Evolutionary conservation across 2,888 invertebrate genomes (phyloP).

Genomic region (Thumatha senex): DNA sequence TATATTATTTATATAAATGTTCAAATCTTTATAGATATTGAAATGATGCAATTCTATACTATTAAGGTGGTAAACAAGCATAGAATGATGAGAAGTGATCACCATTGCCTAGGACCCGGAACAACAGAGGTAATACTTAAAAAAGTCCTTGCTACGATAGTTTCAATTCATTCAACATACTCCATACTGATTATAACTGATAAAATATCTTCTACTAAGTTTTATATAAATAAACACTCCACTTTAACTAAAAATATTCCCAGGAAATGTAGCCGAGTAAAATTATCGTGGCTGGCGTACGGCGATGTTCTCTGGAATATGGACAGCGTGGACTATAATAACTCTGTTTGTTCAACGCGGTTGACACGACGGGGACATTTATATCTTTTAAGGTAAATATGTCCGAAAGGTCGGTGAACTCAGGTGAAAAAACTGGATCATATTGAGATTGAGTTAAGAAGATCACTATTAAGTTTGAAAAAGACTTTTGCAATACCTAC

Average conservation of each 20-base stretch:
- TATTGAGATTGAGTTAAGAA: not conserved
- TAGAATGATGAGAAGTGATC: too few species aligned
- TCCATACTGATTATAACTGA: not conserved
- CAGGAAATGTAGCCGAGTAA: constrained; percentile 58
- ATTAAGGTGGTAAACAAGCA: too few species aligned
- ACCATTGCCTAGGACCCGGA: too few species aligned
- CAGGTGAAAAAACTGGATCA: constrained; percentile 34
- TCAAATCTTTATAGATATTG: too few species aligned
- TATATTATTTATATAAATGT: too few species aligned
- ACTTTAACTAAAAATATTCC: constrained; percentile 48
- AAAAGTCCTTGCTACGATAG: not conserved
- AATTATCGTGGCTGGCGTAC: constrained; percentile 51
- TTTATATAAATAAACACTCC: constrained; percentile 11
- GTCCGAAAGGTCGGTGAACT: constrained; percentile 51
- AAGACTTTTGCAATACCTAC: too few species aligned
- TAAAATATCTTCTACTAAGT: constrained; percentile 2
- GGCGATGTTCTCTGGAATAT: constrained; percentile 51
- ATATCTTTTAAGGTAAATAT: constrained; percentile 64
- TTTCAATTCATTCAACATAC: not conserved
- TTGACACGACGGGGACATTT: constrained; percentile 52
- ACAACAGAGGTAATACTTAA: not conserved
- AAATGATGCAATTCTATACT: too few species aligned
- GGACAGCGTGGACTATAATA: constrained; percentile 50
- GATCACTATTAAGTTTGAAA: too few species aligned
- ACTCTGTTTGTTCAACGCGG: constrained; percentile 54